Conservation (phyloP, 1,140 invertebrate species). For the Ceratoteleas bidentatus region DNA sequence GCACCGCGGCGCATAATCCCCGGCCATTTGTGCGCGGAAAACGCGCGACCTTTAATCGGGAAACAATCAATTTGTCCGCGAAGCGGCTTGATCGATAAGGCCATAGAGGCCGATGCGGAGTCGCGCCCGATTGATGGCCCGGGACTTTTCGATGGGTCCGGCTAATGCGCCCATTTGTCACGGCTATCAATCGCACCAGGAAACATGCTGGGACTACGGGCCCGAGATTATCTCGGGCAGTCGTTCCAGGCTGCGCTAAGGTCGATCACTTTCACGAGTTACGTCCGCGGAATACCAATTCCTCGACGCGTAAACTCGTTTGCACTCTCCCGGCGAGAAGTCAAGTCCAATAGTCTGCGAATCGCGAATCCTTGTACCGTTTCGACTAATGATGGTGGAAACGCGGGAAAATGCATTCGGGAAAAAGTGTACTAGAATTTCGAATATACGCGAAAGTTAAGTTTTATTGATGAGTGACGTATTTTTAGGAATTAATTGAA, state of each 20-base stretch:
- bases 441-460: no score
- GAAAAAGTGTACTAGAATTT: no score
- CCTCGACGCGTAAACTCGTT: constrained; percentile 58
- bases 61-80: constrained; percentile 33
- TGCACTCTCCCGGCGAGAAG: constrained; percentile 46
- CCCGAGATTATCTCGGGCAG: constrained; percentile 57
- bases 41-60: constrained; percentile 47
- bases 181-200: constrained; percentile 53
- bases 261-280: constrained; percentile 67
- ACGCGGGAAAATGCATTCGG: no score
- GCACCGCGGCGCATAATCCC: constrained; percentile 42
- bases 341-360: constrained; percentile 39
- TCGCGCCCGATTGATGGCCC: constrained; percentile 11
- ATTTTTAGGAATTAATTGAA: no score
- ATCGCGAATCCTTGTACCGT: no score
- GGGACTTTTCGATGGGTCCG: constrained; percentile 27
- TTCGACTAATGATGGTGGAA: no score
- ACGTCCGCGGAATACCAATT: constrained; percentile 60
- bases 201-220: constrained; percentile 45
- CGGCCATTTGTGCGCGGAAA: constrained; percentile 37
- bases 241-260: constrained; percentile 54
- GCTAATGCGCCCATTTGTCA: constrained; percentile 50
- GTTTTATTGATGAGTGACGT: no score
- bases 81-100: background rate
- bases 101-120: background rate